Conservation (phyloP, 2,113 vertebrate species). For the Xiphorhynchus elegans region DNA sequence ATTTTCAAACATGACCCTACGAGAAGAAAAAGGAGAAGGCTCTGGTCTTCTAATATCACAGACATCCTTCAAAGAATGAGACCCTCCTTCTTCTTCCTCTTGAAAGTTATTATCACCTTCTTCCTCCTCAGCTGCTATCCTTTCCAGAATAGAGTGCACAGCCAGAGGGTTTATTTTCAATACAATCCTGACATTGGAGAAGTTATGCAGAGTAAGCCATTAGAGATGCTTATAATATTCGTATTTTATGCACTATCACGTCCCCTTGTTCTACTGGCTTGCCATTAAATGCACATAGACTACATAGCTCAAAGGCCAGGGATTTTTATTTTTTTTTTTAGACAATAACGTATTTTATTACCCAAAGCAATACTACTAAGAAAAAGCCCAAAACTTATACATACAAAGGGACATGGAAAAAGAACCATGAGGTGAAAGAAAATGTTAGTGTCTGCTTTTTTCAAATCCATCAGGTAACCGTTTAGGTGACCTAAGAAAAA, state of each 20-base stretch:
- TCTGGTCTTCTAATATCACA: slow-evolving; percentile 94
- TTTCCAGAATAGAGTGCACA: slow-evolving; percentile 95
- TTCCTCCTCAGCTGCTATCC: slow-evolving; percentile 90
- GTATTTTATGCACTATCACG: neutral
- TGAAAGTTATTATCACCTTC: slow-evolving; percentile 87
- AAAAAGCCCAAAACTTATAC: neutral
- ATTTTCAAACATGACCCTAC: slow-evolving; percentile 98
- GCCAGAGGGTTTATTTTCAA: slow-evolving; percentile 92
- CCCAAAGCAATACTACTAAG: neutral
- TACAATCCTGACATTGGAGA: slow-evolving; percentile 82
- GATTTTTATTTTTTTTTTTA: neutral
- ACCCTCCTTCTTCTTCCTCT: slow-evolving; percentile 92
- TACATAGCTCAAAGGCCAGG: neutral
- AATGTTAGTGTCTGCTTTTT: neutral
- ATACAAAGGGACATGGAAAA: neutral
- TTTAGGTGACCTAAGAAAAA: neutral
- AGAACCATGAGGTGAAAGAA: neutral
- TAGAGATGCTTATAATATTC: neutral
- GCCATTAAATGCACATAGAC: neutral
- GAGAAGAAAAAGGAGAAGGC: slow-evolving; percentile 96
- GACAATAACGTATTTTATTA: neutral
- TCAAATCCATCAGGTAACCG: neutral
- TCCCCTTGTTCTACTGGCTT: neutral
- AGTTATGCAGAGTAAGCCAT: slow-evolving; percentile 19
- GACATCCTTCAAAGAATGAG: slow-evolving; percentile 95